These are phyloP conservation scores for Coleophora flavipennella DNA, from an alignment of 2,888 invertebrate species.

Conservation along the genomic window DNA sequence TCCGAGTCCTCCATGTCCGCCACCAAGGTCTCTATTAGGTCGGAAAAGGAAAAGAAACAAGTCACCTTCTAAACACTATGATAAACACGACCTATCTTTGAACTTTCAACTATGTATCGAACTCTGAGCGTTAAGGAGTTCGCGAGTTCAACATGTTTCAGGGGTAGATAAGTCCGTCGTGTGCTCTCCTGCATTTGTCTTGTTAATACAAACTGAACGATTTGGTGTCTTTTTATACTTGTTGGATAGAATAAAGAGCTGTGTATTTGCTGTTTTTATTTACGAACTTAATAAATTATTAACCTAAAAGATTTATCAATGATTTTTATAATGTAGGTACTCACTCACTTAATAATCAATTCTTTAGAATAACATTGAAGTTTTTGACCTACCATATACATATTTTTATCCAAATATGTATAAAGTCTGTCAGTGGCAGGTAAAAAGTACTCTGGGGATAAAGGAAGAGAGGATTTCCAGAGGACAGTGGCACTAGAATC, in stretches of 20 bases:
- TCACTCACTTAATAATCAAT: too few species aligned
- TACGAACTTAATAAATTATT: slow-evolving; percentile 21
- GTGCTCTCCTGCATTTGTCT: slow-evolving; percentile 53
- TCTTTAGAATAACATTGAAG: too few species aligned
- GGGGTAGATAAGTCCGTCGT: slow-evolving; percentile 45
- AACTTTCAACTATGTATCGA: not conserved
- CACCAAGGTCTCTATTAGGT: slow-evolving; percentile 49
- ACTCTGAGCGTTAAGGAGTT: slow-evolving; percentile 23
- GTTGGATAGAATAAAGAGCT: slow-evolving; percentile 52
- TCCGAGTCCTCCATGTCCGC: slow-evolving; percentile 42
- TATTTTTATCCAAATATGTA: too few species aligned
- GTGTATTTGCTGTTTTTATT: slow-evolving; percentile 53
- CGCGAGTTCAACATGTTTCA: slow-evolving; percentile 24
- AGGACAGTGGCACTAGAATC: too few species aligned
- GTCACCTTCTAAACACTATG: slow-evolving; percentile 54
- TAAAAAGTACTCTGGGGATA: too few species aligned
- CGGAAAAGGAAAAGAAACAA: slow-evolving; percentile 64
- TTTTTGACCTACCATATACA: too few species aligned
- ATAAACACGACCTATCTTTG: slow-evolving; percentile 15
- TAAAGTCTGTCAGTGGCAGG: too few species aligned
- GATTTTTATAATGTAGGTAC: too few species aligned
- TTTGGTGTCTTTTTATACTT: slow-evolving; percentile 55
- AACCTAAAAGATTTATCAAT: not conserved
- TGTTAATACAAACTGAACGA: slow-evolving; percentile 36
- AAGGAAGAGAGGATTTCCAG: too few species aligned